Percentiles rank a stretch among this genome's conserved stretches.
Conservation (phyloP, 2,797 vertebrate genomes). For the Parotocinclus haroldoi region DNA sequence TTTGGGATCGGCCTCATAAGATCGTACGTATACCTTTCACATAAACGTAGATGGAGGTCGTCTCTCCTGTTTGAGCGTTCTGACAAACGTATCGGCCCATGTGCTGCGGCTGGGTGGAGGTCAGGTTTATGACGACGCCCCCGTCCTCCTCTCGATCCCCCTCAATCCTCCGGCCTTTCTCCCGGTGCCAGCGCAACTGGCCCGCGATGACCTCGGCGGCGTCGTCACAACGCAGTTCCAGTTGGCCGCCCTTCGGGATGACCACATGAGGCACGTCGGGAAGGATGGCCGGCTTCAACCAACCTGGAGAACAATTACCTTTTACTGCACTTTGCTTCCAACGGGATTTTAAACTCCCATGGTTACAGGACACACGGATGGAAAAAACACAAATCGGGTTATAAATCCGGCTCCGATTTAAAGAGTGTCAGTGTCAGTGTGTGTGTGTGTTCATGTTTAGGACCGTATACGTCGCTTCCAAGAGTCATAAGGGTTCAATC, state of each 20-base stretch:
- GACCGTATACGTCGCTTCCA: no score
- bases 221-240: constrained; percentile 76
- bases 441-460: no score
- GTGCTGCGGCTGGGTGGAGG: constrained; percentile 63
- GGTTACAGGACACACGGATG: no score
- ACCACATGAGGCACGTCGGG: constrained; percentile 71
- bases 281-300: constrained; percentile 66
- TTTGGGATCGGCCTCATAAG: no score
- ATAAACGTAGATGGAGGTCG: constrained; percentile 84
- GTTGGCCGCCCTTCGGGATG: constrained; percentile 69
- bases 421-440: no score
- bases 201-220: constrained; percentile 43
- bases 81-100: constrained; percentile 82
- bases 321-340: no score
- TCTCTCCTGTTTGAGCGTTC: constrained; percentile 67
- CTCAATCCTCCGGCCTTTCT: constrained; percentile 63
- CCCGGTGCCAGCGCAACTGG: constrained; percentile 77
- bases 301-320: constrained; percentile 46
- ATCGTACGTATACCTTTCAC: constrained; percentile 91
- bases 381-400: no score
- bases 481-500: no score
- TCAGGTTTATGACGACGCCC: constrained; percentile 51
- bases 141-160: constrained; percentile 59
- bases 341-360: no score
- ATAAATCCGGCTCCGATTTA: no score